Evolutionary conservation across 64 coral and sea anemone species (phyloP).

Genomic region (Acropora tenuis): DNA sequence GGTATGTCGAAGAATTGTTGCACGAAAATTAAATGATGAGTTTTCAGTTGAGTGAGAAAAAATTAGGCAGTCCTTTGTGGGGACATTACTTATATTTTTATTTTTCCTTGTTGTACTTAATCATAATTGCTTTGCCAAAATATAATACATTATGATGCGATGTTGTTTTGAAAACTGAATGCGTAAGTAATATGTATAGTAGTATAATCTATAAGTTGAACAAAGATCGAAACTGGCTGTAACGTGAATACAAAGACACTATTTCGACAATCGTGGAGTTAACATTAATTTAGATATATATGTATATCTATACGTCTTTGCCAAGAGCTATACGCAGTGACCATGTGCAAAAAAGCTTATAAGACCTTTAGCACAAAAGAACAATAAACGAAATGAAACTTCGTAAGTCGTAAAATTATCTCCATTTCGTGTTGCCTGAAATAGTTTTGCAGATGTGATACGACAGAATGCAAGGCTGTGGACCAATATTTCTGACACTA

Average conservation of each 20-base stretch:
- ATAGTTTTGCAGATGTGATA: slow-evolving; percentile 44
- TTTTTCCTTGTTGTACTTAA: neutral
- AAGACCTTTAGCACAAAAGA: neutral
- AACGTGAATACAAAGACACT: neutral
- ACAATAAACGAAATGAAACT: no score
- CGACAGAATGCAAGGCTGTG: slow-evolving; percentile 30
- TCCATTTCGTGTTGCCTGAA: neutral
- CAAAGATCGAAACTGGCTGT: neutral
- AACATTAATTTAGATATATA: no score
- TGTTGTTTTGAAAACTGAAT: neutral
- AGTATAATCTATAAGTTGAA: neutral
- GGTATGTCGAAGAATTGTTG: neutral
- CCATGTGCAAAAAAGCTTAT: neutral
- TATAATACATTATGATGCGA: neutral
- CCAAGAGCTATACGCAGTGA: neutral
- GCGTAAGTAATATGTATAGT: no score
- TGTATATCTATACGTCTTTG: neutral
- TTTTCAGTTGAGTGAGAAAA: neutral
- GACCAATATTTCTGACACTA: neutral
- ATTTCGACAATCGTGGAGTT: neutral
- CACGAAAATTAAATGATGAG: no score
- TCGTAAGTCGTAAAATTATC: neutral
- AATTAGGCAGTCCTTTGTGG: neutral
- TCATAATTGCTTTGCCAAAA: neutral
- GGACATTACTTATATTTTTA: neutral